Conservation (phyloP, 2,888 invertebrate genomes). For the Clistopyga incitator region DNA sequence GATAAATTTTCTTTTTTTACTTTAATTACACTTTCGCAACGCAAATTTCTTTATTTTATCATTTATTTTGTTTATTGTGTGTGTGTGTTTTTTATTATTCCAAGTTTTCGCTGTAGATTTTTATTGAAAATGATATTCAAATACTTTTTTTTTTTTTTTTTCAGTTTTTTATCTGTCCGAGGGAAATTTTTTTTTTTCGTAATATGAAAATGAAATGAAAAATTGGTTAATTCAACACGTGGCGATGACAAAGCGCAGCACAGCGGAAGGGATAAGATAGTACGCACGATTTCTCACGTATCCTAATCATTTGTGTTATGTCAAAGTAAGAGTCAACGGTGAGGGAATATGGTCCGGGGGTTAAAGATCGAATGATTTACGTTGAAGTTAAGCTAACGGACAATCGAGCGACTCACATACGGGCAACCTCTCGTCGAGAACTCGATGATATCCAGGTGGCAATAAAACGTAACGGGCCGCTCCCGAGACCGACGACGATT, state of each 20-base stretch:
- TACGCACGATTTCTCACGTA: background rate
- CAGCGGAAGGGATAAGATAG: background rate
- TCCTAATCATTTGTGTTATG: constrained; percentile 24
- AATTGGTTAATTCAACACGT: background rate
- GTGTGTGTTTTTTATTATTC: no score
- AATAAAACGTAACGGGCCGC: constrained; percentile 74
- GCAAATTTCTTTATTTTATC: no score
- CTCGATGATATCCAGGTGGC: constrained; percentile 69
- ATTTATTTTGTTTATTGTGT: no score
- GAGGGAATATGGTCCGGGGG: constrained; percentile 38
- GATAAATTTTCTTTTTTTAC: no score
- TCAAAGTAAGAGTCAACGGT: constrained; percentile 1
- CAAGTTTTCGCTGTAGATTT: no score
- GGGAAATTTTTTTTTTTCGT: no score
- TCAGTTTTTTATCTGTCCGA: no score
- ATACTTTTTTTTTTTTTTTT: no score
- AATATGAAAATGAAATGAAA: no score
- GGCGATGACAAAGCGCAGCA: constrained; percentile 14
- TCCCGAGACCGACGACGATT: constrained; percentile 71
- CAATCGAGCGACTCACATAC: constrained; percentile 38
- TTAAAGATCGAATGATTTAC: constrained; percentile 62
- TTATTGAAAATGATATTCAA: no score
- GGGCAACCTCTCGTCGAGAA: constrained; percentile 50
- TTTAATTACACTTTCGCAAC: no score
- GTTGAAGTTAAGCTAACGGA: constrained; percentile 46